Percentiles rank a stretch among this genome's conserved stretches.
These are phyloP conservation scores for Tetanocera ferruginea DNA, from an alignment of 2,888 invertebrate genomes.

Conservation along the genomic window DNA sequence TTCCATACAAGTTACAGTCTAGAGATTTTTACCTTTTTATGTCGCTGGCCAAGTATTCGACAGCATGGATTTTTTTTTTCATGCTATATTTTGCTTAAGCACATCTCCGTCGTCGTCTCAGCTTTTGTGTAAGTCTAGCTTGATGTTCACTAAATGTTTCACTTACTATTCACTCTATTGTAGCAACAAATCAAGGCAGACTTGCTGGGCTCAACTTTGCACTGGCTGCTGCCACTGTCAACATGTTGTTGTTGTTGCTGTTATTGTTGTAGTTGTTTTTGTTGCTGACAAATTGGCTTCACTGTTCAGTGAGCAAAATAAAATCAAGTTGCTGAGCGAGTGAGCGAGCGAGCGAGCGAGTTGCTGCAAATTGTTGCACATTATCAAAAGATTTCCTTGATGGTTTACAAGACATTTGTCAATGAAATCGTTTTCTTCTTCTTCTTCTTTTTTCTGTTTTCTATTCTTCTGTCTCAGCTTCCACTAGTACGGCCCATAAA, in stretches of 20 bases:
- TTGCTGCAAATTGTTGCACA: constrained; percentile 18
- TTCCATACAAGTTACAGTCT: not conserved
- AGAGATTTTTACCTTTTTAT: not conserved
- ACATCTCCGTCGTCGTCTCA: too few relatives aligned
- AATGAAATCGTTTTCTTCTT: not conserved
- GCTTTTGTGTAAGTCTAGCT: too few relatives aligned
- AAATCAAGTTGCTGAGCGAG: constrained; percentile 1
- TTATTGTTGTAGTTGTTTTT: not conserved
- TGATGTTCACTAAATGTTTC: not conserved
- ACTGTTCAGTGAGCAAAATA: constrained; percentile 2
- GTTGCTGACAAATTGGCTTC: constrained; percentile 12
- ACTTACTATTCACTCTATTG: constrained; percentile 5
- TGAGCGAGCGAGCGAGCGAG: not conserved
- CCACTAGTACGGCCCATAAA: too few relatives aligned
- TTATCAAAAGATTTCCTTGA: not conserved
- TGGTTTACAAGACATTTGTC: not conserved
- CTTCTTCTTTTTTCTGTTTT: not conserved
- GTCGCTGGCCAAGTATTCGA: not conserved
- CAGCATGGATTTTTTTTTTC: not conserved
- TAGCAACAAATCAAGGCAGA: not conserved
- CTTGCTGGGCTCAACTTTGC: not conserved
- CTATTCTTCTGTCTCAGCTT: too few relatives aligned
- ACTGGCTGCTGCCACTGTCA: not conserved
- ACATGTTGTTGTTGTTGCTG: not conserved
- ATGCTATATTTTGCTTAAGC: too few relatives aligned